Conservation (phyloP, 92 coral and sea anemone species). For the Porites evermanni region DNA sequence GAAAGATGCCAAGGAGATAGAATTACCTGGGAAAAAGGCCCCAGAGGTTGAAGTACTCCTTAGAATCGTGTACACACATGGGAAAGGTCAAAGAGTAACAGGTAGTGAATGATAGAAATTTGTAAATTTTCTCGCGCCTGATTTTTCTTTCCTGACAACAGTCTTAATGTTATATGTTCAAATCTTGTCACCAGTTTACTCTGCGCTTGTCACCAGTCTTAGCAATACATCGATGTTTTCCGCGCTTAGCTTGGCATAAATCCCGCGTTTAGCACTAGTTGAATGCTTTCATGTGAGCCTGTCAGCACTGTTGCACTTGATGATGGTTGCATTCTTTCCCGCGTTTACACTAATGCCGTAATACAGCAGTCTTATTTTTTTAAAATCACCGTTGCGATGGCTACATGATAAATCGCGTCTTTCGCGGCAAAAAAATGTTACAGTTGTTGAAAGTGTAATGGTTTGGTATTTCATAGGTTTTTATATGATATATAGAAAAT, state of each 20-base stretch:
- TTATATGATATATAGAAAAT: too few species aligned
- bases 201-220: too few species aligned
- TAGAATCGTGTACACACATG: slow-evolving; percentile 60
- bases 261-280: neutral
- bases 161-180: too few species aligned
- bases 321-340: neutral
- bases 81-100: slow-evolving; percentile 52
- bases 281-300: neutral
- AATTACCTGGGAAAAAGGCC: slow-evolving; percentile 74
- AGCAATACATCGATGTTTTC: neutral
- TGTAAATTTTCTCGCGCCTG: too few species aligned
- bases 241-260: neutral
- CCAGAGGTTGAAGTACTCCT: slow-evolving; percentile 67
- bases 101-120: slow-evolving; percentile 43
- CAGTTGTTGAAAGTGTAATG: too few species aligned
- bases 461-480: too few species aligned
- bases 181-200: too few species aligned
- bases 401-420: too few species aligned
- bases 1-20: slow-evolving; percentile 64
- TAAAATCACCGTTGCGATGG: too few species aligned
- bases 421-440: too few species aligned
- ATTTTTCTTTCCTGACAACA: too few species aligned
- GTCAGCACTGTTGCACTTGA: neutral
- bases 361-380: too few species aligned
- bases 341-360: neutral